Conservation (phyloP, 2,113 vertebrate genomes). For the Erinaceus europaeus region DNA sequence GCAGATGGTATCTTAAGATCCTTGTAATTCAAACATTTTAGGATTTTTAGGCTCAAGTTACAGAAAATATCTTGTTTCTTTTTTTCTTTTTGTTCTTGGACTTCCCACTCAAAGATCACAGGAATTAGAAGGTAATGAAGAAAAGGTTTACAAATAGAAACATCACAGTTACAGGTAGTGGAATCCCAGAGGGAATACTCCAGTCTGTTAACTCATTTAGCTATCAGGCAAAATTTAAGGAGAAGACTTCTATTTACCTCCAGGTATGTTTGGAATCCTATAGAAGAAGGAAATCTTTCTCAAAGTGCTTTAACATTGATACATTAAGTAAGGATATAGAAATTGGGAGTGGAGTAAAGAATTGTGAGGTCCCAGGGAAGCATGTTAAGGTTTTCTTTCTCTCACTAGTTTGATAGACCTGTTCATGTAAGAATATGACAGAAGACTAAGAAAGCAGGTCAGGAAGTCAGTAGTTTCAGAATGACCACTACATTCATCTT, state of each 20-base stretch:
- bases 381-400: background rate
- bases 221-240: background rate
- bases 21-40: background rate
- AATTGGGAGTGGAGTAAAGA: background rate
- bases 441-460: background rate
- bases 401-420: background rate
- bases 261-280: accelerated
- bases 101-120: background rate
- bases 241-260: background rate
- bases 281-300: background rate
- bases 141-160: background rate
- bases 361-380: background rate
- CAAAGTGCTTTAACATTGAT: background rate
- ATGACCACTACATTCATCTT: background rate
- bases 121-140: background rate
- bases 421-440: background rate
- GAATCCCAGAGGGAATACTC: background rate
- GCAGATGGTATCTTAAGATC: background rate
- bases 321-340: too few species aligned
- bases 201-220: background rate
- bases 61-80: background rate
- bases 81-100: background rate
- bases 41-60: background rate
- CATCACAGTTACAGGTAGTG: background rate
- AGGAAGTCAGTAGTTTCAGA: background rate